phyloP scores from a whole-genome alignment of 1,140 invertebrate species.

The Diprion similis region DNA sequence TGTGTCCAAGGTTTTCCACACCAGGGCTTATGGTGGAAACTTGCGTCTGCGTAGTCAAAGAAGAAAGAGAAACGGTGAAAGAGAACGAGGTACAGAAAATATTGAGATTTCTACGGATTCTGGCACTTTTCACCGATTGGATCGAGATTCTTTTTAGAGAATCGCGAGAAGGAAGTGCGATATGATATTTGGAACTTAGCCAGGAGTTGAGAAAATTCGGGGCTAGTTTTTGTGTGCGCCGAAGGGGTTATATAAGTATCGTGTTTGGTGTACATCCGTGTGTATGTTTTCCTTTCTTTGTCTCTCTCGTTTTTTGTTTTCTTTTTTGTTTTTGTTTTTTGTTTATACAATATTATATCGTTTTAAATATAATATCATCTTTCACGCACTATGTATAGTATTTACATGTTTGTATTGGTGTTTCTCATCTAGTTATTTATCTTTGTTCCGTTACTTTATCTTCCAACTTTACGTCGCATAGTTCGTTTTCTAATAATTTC shows the following conservation, averaged over 20 bases:
- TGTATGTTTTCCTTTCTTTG: slow-evolving; percentile 21
- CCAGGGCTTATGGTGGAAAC: too few species aligned
- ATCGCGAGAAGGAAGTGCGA: too few species aligned
- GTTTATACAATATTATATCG: slow-evolving; percentile 44
- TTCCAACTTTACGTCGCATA: too few species aligned
- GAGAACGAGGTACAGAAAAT: neutral
- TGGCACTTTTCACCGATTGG: neutral
- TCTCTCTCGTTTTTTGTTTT: slow-evolving; percentile 33
- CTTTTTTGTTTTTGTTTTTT: slow-evolving; percentile 24
- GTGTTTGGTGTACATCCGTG: slow-evolving; percentile 28
- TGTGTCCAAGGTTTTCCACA: neutral
- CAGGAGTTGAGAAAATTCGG: neutral
- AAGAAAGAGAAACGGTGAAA: neutral
- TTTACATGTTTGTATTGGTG: slow-evolving; percentile 48
- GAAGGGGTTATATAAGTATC: slow-evolving; percentile 18
- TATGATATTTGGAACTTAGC: slow-evolving; percentile 1
- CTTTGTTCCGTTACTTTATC: neutral
- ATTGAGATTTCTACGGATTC: too few species aligned
- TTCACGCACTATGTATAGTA: slow-evolving; percentile 56
- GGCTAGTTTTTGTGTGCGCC: neutral
- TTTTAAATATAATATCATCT: slow-evolving; percentile 37
- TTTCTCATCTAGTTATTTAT: neutral
- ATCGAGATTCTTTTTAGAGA: neutral
- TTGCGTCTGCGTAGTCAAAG: too few species aligned
- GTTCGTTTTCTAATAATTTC: neutral